Evolutionary conservation across 2,888 invertebrate species (phyloP), one percentile per base, ranked within the genome.

Genomic region (Tanytarsus gracilentus): DNA sequence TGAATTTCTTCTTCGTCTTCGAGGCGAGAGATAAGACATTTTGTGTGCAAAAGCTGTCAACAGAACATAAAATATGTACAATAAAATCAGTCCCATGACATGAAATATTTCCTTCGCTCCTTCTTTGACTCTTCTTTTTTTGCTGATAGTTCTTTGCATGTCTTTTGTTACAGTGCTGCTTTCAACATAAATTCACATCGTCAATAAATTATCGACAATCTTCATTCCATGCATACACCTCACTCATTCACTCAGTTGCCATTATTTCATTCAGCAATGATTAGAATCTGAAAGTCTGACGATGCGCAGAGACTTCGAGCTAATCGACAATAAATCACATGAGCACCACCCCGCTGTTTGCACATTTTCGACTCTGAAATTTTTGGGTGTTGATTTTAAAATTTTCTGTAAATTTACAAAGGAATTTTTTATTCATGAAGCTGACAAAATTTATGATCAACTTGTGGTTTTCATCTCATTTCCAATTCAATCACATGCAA

Each of bases 381-480:
- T n/a, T n/a, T n/a, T n/a, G n/a, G n/a, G n/a, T n/a, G n/a, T n/a
- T n/a, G n/a, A n/a, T n/a, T n/a, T n/a, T n/a, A n/a, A n/a, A n/a
- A n/a, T n/a, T n/a, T n/a, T n/a, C n/a, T n/a, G n/a, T n/a, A n/a
- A n/a, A 49, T 49, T 49, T 25, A 8, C 23, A 49, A 49, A 49
- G 26, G 25, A 49, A n/a, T n/a, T n/a, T n/a, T n/a, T n/a, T n/a
- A n/a, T n/a, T n/a, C n/a, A n/a, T n/a, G 7, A 11, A 18, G 23
- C 4, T 23, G 26, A 7, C 4, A 18, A 52, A 52, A 52, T 52
- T 52, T 52, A 52, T 29, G 52, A 29, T 52, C 52, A 16, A 21
- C 33, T 52, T 52, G 52, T 18, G 52, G 30, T 29, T 52, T 51
- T 52, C 30, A 29, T 30, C 23, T 44, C 44, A 9, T 21, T 44